phyloP scores from a whole-genome alignment of 2,797 vertebrate species.

The Sebastes trivittatus region DNA sequence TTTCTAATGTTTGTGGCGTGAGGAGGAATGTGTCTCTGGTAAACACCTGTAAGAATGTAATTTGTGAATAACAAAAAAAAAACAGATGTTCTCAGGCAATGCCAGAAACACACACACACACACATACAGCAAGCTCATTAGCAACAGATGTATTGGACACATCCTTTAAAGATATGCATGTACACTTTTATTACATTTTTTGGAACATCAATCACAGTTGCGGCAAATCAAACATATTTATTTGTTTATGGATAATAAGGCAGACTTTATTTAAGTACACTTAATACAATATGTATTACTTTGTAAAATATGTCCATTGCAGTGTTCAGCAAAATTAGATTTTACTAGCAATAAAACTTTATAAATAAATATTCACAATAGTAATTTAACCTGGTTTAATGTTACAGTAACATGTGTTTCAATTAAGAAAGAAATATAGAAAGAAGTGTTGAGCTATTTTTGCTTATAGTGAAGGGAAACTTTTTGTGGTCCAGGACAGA shows the following conservation, averaged over 20 bases:
- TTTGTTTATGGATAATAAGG: slow-evolving; percentile 1
- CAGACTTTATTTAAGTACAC: slow-evolving; percentile 12
- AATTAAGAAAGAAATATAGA: not conserved
- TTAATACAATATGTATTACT: slow-evolving; percentile 51
- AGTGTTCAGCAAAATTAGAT: not conserved
- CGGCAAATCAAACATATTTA: slow-evolving; percentile 1
- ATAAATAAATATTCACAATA: slow-evolving; percentile 50
- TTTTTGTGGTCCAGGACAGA: not conserved
- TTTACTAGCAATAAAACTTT: not conserved
- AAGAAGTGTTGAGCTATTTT: not conserved
- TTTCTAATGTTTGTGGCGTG: too few relatives aligned
- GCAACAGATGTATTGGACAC: not conserved
- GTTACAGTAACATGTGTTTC: slow-evolving; percentile 13
- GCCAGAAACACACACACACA: not conserved
- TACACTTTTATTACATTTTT: not conserved
- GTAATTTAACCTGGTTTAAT: not conserved
- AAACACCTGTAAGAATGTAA: not conserved
- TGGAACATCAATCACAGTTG: not conserved
- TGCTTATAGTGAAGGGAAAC: not conserved
- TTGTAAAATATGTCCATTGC: not conserved
- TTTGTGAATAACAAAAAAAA: not conserved
- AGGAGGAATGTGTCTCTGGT: not conserved
- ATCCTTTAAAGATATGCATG: not conserved
- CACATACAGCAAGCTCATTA: not conserved
- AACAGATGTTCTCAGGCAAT: not conserved